Evolutionary conservation across 1,140 invertebrate species (phyloP).

Genomic region (Leptoteleia sp.): DNA sequence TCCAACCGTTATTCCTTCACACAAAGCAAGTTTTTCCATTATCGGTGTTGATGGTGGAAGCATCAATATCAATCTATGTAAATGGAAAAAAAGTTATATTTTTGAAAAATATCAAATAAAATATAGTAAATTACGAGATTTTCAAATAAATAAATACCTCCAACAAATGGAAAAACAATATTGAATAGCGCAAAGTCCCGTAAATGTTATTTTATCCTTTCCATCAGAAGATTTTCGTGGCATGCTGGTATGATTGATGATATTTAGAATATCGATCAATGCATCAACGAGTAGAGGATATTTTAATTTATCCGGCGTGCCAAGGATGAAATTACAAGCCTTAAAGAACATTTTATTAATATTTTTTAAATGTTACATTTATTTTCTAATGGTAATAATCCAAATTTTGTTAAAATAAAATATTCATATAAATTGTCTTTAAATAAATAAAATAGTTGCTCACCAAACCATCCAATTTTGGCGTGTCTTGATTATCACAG

Average conservation of each 20-base stretch:
- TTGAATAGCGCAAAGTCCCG: constrained; percentile 90
- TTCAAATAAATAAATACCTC: constrained; percentile 84
- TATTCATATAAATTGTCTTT: too few species aligned
- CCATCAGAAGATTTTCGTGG: constrained; percentile 78
- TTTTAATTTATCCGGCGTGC: constrained; percentile 93
- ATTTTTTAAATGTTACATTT: too few species aligned
- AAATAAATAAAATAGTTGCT: constrained; percentile 34
- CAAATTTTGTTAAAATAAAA: too few species aligned
- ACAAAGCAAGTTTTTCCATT: constrained; percentile 88
- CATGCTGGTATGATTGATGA: constrained; percentile 84
- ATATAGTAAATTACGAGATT: too few species aligned
- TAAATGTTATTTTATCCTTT: constrained; percentile 83
- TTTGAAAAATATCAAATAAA: too few species aligned
- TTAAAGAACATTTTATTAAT: constrained; percentile 66
- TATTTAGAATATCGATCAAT: constrained; percentile 88
- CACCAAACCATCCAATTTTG: constrained; percentile 94
- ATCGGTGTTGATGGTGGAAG: constrained; percentile 94
- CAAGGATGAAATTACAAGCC: constrained; percentile 95
- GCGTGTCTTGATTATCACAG: constrained; percentile 89
- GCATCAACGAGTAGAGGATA: constrained; percentile 94
- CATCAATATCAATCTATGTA: constrained; percentile 85
- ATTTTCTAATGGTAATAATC: too few species aligned
- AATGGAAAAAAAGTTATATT: constrained; percentile 41
- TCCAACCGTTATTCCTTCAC: constrained; percentile 82
- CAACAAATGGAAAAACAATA: constrained; percentile 95